These are phyloP conservation scores for Balaeniceps rex DNA, from an alignment of 2,113 vertebrate species.

Conservation along the genomic window DNA sequence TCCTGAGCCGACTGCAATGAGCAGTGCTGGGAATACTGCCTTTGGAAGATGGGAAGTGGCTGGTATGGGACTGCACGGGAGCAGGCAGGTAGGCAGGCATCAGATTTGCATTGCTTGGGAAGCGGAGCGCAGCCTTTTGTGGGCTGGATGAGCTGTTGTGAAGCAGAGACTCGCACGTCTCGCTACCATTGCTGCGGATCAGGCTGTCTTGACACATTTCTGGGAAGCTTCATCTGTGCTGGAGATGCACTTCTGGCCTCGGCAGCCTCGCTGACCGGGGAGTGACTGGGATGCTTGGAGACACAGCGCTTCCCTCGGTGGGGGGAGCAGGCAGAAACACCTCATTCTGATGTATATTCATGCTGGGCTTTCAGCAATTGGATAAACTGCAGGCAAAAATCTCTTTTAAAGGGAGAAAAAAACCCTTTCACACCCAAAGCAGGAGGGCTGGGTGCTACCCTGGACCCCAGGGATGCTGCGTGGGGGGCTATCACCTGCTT, in stretches of 20 bases:
- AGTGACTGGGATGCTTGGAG: background rate
- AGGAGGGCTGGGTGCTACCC: background rate
- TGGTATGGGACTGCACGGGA: accelerated
- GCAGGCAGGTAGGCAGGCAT: background rate
- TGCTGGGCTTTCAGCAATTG: background rate
- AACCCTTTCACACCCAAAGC: background rate
- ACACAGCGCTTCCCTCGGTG: accelerated
- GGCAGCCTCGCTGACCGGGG: accelerated
- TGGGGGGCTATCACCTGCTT: background rate
- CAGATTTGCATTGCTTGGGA: background rate
- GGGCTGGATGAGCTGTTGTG: accelerated
- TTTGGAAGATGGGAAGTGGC: background rate
- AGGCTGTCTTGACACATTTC: background rate
- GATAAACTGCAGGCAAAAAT: background rate
- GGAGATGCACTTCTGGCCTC: background rate
- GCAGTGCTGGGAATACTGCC: background rate
- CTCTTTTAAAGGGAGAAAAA: background rate
- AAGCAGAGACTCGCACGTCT: background rate
- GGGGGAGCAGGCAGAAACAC: background rate
- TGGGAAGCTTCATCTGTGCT: background rate
- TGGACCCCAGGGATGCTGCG: background rate
- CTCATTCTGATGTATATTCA: background rate
- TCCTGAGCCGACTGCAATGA: background rate
- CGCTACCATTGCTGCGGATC: accelerated
- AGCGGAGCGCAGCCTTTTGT: background rate